Base-by-base conservation (phyloP, 2,113 vertebrate species). In the Laticauda colubrina region DNA sequence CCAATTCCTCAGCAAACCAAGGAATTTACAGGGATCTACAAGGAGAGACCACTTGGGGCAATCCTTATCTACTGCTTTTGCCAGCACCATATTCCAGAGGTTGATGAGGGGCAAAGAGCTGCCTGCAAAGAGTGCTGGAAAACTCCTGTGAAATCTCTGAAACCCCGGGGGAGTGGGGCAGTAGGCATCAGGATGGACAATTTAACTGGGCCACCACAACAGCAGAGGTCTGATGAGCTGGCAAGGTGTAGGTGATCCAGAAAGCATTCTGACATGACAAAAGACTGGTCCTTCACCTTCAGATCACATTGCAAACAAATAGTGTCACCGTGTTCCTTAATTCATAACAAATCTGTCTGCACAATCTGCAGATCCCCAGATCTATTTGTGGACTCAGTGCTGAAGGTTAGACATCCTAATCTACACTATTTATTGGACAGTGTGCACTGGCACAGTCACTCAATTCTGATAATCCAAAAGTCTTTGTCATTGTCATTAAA, bases 151-250 rank as follows among this genome's bases (percentile, higher is more conserved):
- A 6, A n/a, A 18, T 14, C 14, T 75, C n/a, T 18, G 14, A 75
- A 75, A 75, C 14, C 64, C n/a, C 29, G 0, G 4, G 4, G 29
- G 29, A 14, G 12, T 4, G 0, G n/a, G 14, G 5, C 5, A 1
- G 69, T 81, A 21, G 15, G 34, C 69, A 81, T 34, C 39, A 34
- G 69, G 69, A 43, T 39, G 69, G 75, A 21, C 34, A 81, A 18
- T 39, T 81, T 81, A 43, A 43, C 75, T 81, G 34, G 34, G 18
- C 34, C 18, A 21, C 18, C 75, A 21, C 69, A 3, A 18, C 34
- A 43, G 18, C 75, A 21, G 18, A 43, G 20, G 34, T 21, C 75
- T 21, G 75, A 4, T 18, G n/a, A 75, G 64, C 64, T 34, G 64
- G 29, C n/a, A 34, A 75, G 3, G 75, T 21, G 34, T 9, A 21